Conservation (phyloP, 2,113 vertebrate genomes). For the Reinhardtius hippoglossoides region DNA sequence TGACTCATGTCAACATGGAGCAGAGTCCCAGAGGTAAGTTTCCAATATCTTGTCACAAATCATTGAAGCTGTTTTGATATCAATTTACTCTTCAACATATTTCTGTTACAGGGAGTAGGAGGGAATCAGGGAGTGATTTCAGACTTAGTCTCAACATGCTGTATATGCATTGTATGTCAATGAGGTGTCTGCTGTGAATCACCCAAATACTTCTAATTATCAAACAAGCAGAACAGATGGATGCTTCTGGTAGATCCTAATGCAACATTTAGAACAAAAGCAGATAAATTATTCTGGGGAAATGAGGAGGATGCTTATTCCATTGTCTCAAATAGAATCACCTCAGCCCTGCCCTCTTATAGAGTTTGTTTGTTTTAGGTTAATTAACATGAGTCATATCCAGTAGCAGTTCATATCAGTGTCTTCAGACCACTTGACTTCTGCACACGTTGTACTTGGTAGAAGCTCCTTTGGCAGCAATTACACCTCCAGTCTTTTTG, state of each 20-base stretch:
- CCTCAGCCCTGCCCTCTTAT: too few species aligned
- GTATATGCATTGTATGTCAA: neutral
- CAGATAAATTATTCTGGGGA: too few species aligned
- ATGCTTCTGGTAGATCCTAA: too few species aligned
- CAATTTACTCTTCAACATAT: neutral
- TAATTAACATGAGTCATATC: neutral
- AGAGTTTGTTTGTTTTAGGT: neutral
- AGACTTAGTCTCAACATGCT: neutral
- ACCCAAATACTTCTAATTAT: neutral
- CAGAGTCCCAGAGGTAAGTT: neutral
- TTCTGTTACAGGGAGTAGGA: neutral
- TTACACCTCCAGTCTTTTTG: neutral
- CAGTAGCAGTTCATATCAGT: neutral
- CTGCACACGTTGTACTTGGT: neutral
- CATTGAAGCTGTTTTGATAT: neutral
- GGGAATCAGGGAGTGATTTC: neutral
- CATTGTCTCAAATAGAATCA: too few species aligned
- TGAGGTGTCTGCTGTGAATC: neutral
- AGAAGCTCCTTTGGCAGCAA: neutral
- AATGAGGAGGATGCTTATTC: too few species aligned
- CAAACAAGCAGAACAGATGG: too few species aligned
- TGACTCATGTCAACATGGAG: neutral
- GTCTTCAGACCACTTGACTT: neutral
- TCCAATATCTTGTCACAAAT: neutral
- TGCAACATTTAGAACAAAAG: too few species aligned